A percentile compares a stretch with the other conserved stretches of the same genome.
Conservation (phyloP, 2,113 vertebrate species). For the Megaceryle torquata region DNA sequence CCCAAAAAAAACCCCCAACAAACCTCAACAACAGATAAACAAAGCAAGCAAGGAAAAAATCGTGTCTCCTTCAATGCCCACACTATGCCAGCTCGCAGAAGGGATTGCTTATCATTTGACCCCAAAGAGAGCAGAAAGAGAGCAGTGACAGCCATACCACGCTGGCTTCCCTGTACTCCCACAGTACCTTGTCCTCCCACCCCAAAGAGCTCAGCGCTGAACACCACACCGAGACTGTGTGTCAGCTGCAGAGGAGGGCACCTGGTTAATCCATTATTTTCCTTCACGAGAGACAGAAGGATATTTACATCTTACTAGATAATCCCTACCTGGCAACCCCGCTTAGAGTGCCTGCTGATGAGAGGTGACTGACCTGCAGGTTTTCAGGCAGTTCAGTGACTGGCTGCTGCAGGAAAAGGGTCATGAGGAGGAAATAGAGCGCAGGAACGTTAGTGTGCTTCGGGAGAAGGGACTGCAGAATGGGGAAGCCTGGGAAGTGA, state of each 20-base stretch:
- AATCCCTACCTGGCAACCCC: conserved; percentile 80
- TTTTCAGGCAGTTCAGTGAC: conserved; percentile 95
- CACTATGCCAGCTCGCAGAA: not conserved
- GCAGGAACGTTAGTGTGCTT: conserved; percentile 97
- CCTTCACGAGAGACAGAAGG: not conserved
- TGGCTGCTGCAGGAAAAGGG: conserved; percentile 96
- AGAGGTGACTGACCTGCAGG: conserved; percentile 91
- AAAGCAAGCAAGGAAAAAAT: not conserved
- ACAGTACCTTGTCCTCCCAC: not conserved
- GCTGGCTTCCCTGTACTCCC: not conserved
- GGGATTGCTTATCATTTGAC: not conserved
- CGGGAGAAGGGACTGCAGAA: conserved; percentile 93
- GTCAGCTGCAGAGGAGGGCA: not conserved
- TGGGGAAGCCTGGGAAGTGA: conserved; percentile 92
- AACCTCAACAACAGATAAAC: no score
- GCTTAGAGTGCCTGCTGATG: conserved; percentile 77
- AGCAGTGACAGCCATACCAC: not conserved
- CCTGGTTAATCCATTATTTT: not conserved
- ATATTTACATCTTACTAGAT: conserved; percentile 26
- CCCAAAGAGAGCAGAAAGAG: not conserved
- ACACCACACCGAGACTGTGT: not conserved
- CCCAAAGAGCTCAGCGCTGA: not conserved
- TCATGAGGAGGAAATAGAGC: conserved; percentile 98
- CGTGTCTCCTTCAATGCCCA: not conserved
- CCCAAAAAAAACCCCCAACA: not conserved